These are phyloP conservation scores for Anastrepha obliqua DNA, from an alignment of 1,140 invertebrate genomes.

Conservation along the genomic window DNA sequence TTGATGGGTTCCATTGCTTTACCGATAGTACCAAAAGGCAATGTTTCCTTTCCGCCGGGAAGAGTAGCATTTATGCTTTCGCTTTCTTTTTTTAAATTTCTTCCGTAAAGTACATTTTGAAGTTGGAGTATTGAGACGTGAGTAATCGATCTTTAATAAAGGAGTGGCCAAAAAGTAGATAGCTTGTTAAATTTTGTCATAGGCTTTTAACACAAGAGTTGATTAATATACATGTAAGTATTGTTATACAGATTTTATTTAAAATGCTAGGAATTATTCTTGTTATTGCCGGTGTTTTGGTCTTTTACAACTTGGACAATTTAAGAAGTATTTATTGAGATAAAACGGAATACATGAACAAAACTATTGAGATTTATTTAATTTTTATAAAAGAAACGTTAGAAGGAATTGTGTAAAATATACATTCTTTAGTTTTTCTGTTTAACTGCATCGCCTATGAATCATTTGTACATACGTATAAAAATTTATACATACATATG, in stretches of 20 bases:
- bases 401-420: too few relatives aligned
- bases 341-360: too few relatives aligned
- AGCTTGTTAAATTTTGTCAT: not conserved
- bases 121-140: slow-evolving; percentile 55
- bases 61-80: slow-evolving; percentile 7
- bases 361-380: too few relatives aligned
- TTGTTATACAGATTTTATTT: not conserved
- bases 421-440: too few relatives aligned
- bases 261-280: not conserved
- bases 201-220: not conserved
- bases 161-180: slow-evolving; percentile 48
- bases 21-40: not conserved
- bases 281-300: not conserved
- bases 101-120: slow-evolving; percentile 52
- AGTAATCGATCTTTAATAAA: slow-evolving; percentile 54
- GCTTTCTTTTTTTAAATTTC: slow-evolving; percentile 43
- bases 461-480: too few relatives aligned
- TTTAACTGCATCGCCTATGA: too few relatives aligned
- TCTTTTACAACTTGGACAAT: not conserved
- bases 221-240: slow-evolving; percentile 9
- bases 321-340: not conserved
- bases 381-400: too few relatives aligned
- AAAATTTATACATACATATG: too few relatives aligned
- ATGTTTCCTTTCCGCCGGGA: not conserved
- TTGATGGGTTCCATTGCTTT: not conserved